Evolutionary conservation across 2,888 invertebrate species (phyloP).

Genomic region (Agrochola litura): DNA sequence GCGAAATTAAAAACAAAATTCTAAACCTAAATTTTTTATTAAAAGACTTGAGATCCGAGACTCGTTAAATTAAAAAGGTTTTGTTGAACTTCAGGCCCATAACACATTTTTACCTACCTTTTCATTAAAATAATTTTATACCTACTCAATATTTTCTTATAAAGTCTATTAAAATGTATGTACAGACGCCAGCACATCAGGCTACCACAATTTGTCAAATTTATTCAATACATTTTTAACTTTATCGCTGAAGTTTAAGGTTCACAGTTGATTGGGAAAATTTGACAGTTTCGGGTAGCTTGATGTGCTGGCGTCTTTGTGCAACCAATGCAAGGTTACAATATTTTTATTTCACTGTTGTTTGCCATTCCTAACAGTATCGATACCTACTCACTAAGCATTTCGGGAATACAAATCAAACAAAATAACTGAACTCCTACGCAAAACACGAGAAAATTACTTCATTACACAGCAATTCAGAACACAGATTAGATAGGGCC

Average conservation of each 20-base stretch:
- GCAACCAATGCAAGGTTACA: neutral
- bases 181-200: too few species aligned
- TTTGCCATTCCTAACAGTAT: constrained; percentile 25
- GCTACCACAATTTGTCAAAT: too few species aligned
- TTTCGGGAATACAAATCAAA: constrained; percentile 37
- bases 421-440: constrained; percentile 46
- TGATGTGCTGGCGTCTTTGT: too few species aligned
- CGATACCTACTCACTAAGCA: constrained; percentile 22
- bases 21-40: neutral
- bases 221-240: too few species aligned
- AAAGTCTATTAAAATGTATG: neutral
- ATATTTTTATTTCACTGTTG: neutral
- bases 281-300: too few species aligned
- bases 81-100: constrained; percentile 13
- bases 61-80: constrained; percentile 30
- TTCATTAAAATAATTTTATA: neutral
- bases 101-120: neutral
- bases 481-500: constrained; percentile 7
- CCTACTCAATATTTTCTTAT: neutral
- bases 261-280: too few species aligned
- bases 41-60: neutral
- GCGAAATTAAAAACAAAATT: constrained; percentile 29
- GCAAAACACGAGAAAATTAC: constrained; percentile 55
- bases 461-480: constrained; percentile 48
- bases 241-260: too few species aligned